A percentile compares a stretch with the other conserved stretches of the same genome.
phyloP scores from a whole-genome alignment of 2,888 invertebrate genomes.

The Rhorus exstirpatorius region DNA sequence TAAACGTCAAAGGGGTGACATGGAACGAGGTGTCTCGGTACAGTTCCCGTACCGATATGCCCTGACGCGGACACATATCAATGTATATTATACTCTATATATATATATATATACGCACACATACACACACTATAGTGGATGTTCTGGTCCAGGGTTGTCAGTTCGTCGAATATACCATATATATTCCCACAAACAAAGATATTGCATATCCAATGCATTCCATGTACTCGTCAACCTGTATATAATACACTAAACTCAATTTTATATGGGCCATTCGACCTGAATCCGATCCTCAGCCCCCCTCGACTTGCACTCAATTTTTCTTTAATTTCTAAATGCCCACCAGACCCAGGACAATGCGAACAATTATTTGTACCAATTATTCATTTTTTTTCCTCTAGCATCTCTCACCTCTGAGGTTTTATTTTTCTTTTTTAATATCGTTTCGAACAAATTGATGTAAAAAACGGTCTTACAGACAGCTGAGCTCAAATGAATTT shows the following conservation, averaged over 20 bases:
- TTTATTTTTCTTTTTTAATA: too few species aligned
- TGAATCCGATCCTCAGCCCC: neutral
- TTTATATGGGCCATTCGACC: neutral
- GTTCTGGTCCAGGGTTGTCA: constrained; percentile 35
- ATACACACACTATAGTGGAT: neutral
- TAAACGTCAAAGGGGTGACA: constrained; percentile 64
- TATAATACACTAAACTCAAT: constrained; percentile 8
- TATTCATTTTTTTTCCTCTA: too few species aligned
- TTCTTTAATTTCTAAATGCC: neutral
- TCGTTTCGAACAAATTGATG: too few species aligned
- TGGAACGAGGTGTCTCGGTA: constrained; percentile 60
- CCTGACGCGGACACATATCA: constrained; percentile 14
- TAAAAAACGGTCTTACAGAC: too few species aligned
- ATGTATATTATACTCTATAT: neutral
- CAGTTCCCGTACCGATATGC: constrained; percentile 34
- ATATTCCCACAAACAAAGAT: constrained; percentile 28
- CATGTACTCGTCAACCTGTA: constrained; percentile 6
- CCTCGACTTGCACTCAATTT: neutral
- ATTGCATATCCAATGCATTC: constrained; percentile 20
- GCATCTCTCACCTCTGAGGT: too few species aligned
- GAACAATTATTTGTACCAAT: too few species aligned
- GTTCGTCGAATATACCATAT: constrained; percentile 36
- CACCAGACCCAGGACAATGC: too few species aligned
- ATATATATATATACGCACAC: constrained; percentile 1
- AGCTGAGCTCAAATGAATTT: too few species aligned